Conservation (phyloP, 2,113 vertebrate species). For the Corythaixoides concolor region DNA sequence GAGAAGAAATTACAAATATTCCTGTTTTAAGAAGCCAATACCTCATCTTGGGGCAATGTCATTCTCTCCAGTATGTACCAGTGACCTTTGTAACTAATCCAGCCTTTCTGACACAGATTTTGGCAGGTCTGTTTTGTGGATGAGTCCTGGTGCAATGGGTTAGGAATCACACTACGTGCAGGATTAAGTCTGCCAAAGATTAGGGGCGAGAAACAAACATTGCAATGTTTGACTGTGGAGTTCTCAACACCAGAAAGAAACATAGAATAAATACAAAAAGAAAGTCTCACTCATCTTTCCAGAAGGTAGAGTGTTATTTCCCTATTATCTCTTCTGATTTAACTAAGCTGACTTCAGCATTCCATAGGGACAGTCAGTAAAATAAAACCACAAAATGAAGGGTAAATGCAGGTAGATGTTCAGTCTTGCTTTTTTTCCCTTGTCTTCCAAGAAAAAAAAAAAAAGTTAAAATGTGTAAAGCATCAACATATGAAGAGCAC, state of each 20-base stretch:
- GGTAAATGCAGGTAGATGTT: not conserved
- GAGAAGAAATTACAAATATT: not conserved
- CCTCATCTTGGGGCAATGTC: not conserved
- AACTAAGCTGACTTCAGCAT: not conserved
- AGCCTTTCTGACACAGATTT: not conserved
- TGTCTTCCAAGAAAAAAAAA: not conserved
- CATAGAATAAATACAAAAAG: not conserved
- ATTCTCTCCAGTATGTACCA: not conserved
- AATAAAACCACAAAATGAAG: not conserved
- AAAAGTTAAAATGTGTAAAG: not conserved
- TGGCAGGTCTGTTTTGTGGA: not conserved
- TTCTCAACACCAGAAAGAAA: not conserved
- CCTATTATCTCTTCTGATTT: not conserved
- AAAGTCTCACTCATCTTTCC: not conserved
- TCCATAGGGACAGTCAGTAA: not conserved
- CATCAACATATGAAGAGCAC: not conserved
- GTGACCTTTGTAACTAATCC: not conserved
- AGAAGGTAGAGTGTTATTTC: not conserved
- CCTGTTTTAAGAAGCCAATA: not conserved
- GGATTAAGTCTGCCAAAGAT: not conserved
- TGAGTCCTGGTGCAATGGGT: not conserved
- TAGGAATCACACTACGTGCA: not conserved
- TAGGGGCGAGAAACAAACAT: not conserved
- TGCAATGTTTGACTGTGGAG: not conserved
- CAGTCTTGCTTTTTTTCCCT: accelerated